These are phyloP conservation scores for Busseola fusca DNA, from an alignment of 2,888 invertebrate genomes.

Conservation along the genomic window DNA sequence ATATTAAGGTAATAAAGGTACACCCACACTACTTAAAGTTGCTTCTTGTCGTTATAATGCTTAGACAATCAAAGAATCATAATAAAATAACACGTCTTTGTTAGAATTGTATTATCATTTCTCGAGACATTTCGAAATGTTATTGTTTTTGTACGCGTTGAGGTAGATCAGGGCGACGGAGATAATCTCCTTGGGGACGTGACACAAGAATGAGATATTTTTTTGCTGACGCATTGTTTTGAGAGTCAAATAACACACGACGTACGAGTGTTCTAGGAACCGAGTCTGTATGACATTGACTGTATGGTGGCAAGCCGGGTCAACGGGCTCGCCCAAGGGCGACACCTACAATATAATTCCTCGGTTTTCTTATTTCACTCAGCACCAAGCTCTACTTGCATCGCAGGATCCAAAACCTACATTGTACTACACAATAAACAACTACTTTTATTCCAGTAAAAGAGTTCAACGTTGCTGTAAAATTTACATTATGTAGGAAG, in stretches of 20 bases:
- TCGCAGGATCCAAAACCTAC: constrained; percentile 34
- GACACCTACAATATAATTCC: constrained; percentile 11
- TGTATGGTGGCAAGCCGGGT: constrained; percentile 43
- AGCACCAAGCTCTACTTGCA: constrained; percentile 13
- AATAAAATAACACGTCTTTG: constrained; percentile 63
- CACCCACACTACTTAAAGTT: constrained; percentile 69
- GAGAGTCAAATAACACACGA: constrained; percentile 64
- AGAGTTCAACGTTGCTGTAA: constrained; percentile 62
- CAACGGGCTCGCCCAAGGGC: constrained; percentile 33
- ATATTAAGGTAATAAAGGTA: constrained; percentile 74
- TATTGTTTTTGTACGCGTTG: constrained; percentile 76
- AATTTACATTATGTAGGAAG: constrained; percentile 67
- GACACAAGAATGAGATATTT: constrained; percentile 78
- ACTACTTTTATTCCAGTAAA: constrained; percentile 58
- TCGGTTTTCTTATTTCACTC: constrained; percentile 21
- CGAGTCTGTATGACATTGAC: constrained; percentile 63
- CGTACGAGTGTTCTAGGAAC: constrained; percentile 59
- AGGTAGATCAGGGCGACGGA: constrained; percentile 76
- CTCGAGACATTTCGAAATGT: constrained; percentile 64
- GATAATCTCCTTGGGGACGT: constrained; percentile 81
- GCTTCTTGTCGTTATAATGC: constrained; percentile 63
- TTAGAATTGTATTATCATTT: constrained; percentile 57
- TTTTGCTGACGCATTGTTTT: constrained; percentile 83
- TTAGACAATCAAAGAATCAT: constrained; percentile 58
- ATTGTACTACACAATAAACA: constrained; percentile 56